A percentile compares a stretch with the other conserved stretches of the same genome.
Evolutionary conservation across 2,888 invertebrate species (phyloP).

Genomic region (Ischnura elegans): DNA sequence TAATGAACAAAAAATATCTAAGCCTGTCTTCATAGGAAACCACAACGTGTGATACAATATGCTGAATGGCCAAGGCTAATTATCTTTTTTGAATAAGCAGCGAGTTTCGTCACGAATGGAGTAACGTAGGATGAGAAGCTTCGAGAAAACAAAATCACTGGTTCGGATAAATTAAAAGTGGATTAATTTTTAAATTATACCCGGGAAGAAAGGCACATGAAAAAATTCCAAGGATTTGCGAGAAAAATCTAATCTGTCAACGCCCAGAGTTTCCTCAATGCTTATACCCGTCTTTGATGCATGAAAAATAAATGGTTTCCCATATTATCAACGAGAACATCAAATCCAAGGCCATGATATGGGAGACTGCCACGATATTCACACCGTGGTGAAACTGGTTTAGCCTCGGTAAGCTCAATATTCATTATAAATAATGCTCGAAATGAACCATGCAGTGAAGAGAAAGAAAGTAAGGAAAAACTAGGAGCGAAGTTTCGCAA

Average conservation of each 20-base stretch:
- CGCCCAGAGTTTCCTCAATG: background rate
- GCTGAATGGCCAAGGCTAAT: no score
- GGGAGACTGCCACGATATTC: background rate
- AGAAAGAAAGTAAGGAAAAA: background rate
- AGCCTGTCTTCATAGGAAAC: no score
- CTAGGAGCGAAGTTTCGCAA: background rate
- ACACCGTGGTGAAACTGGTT: background rate
- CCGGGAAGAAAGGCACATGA: background rate
- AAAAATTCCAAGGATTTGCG: background rate
- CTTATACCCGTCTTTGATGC: background rate
- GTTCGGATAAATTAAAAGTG: no score
- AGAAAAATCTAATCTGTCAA: background rate
- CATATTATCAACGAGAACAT: background rate
- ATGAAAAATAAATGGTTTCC: background rate
- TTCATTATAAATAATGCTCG: background rate
- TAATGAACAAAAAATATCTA: no score
- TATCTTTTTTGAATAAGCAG: no score
- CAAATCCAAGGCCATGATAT: background rate
- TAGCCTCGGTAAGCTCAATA: background rate
- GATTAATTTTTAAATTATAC: no score
- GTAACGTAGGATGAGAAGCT: no score
- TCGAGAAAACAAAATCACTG: no score
- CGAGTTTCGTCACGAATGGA: no score
- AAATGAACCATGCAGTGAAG: background rate
- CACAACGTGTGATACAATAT: no score